Base-by-base conservation (phyloP, 2,888 invertebrate species). In the Tribolium freemani region DNA sequence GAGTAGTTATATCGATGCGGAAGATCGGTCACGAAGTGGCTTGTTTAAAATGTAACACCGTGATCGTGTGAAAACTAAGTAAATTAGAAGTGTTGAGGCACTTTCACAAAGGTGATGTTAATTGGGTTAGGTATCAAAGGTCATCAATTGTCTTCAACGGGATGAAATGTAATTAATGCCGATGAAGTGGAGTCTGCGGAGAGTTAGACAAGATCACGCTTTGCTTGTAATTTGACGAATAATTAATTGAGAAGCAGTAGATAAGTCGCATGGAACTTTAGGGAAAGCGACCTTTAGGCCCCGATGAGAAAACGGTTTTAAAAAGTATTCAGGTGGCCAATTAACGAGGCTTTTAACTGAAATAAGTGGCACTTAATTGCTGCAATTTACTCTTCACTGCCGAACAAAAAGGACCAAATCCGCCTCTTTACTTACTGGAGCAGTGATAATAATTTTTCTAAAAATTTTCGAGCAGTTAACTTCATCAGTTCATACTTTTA, bases 21-120 rank as follows among this genome's bases (percentile, higher is more conserved):
- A n/a, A 10, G 21, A 71, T 61, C 50, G 31, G 67, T 71, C 71
- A 67, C 66, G 71, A 71, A 60, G 8, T 58, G 60, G 6, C 72
- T 72, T 56, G 72, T 72, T 71, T 61, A 56, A 72, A 72, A 60
- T 71, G 71, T 71, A 71, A 72, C 72, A 72, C 63, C 54, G 31
- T 13, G 68, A 67, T 68, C 72, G 72, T 72, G 68, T 58, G 71
- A 72, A 72, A 72, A 71, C 30, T 48, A 56, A 5, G 60, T 26
- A 26, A 58, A 71, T 71, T 71, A 71, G 60, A 60, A 56, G 61
- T 54, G 51, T 48, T 60, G 20, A 68, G 66, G 50, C 51, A 58
- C 68, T 68, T 68, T 68, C 68, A 68, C 68, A 48, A 50, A 48
- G 57, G 68, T 51, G n/a, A 26, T 57, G 53, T 56, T 67, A 68